Evolutionary conservation across 2,797 vertebrate species (phyloP).

Genomic region (Sarcophilus harrisii): DNA sequence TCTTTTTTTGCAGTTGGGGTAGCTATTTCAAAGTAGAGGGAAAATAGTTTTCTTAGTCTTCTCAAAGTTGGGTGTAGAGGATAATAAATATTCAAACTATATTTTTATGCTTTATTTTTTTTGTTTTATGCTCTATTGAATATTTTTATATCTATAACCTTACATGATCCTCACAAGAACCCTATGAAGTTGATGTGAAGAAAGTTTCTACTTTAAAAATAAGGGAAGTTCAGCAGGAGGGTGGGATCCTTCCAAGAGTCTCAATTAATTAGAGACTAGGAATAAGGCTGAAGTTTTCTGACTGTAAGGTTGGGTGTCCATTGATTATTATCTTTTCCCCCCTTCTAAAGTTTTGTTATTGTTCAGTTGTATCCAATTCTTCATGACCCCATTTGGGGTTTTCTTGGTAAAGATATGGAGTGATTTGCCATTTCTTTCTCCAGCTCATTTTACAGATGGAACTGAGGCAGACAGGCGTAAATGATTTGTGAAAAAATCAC

Average conservation of each 20-base stretch:
- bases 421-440: not conserved
- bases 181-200: not conserved
- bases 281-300: accelerated
- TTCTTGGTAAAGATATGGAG: not conserved
- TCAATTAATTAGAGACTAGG: not conserved
- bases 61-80: not conserved
- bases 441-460: not conserved
- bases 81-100: not conserved
- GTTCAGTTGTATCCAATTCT: not conserved
- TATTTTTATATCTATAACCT: not conserved
- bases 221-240: not conserved
- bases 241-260: not conserved
- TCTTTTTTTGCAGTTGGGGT: not conserved
- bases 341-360: not conserved
- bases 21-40: not conserved
- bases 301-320: not conserved
- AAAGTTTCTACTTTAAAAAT: conserved; percentile 13
- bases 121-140: not conserved
- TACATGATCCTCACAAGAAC: not conserved
- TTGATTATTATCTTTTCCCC: not conserved
- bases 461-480: not conserved
- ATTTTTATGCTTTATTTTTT: not conserved
- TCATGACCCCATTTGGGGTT: not conserved
- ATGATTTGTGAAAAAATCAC: not conserved
- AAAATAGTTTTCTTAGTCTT: not conserved